Evolutionary conservation across 2,888 invertebrate species (phyloP).

Genomic region (Drosophila affinis): DNA sequence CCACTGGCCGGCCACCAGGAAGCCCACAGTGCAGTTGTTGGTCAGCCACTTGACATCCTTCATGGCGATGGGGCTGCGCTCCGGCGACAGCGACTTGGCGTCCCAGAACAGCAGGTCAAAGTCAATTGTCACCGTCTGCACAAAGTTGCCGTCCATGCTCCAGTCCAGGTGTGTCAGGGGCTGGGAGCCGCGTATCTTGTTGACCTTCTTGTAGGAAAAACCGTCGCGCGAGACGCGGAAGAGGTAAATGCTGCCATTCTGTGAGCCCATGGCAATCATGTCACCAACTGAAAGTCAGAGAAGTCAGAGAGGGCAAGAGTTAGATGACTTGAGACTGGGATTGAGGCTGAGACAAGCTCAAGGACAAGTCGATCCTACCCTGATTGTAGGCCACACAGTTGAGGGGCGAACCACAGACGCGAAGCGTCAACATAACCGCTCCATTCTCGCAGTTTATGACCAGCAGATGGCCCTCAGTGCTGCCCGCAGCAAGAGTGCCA

Average conservation of each 20-base stretch:
- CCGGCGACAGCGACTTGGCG: conserved; percentile 93
- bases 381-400: conserved; percentile 95
- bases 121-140: conserved; percentile 95
- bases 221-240: conserved; percentile 95
- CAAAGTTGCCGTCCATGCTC: conserved; percentile 94
- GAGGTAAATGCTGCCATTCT: conserved; percentile 91
- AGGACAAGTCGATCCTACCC: conserved; percentile 85
- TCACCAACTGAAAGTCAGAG: conserved; percentile 88
- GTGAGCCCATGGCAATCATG: conserved; percentile 93
- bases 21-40: conserved; percentile 94
- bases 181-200: conserved; percentile 93
- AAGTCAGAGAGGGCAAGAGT: too few species aligned
- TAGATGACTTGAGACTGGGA: background rate
- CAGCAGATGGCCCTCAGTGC: conserved; percentile 94
- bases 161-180: conserved; percentile 94
- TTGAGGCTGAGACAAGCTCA: background rate
- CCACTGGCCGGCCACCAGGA: conserved; percentile 95
- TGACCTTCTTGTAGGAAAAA: conserved; percentile 94
- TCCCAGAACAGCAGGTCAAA: conserved; percentile 96
- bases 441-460: conserved; percentile 94
- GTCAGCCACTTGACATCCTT: conserved; percentile 96
- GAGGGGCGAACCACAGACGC: conserved; percentile 94
- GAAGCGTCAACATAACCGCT: conserved; percentile 91
- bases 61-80: conserved; percentile 94
- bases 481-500: conserved; percentile 94